A percentile compares a stretch with the other conserved stretches of the same genome.
These are phyloP conservation scores for Lasioglossum pauxillum DNA, from an alignment of 2,888 invertebrate species.

Conservation along the genomic window DNA sequence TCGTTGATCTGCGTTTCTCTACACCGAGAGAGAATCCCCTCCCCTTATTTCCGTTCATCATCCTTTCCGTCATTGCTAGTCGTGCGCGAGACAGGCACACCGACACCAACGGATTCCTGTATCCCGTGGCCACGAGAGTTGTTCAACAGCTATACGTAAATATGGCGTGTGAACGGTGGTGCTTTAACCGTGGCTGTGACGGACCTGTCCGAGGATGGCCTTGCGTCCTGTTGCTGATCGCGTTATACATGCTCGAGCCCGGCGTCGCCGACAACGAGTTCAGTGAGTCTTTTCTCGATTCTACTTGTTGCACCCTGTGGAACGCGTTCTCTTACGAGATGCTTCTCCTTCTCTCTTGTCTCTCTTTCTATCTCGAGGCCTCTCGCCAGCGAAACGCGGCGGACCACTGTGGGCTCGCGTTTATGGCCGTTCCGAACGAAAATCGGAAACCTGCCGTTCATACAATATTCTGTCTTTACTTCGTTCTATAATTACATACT, in stretches of 20 bases:
- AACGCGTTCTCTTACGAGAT: conserved; percentile 18
- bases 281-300: conserved; percentile 65
- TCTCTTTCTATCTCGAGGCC: not conserved
- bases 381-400: not conserved
- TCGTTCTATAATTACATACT: not conserved
- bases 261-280: conserved; percentile 48
- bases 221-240: conserved; percentile 52
- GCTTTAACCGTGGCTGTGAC: conserved; percentile 66
- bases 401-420: not conserved
- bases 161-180: conserved; percentile 76
- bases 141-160: conserved; percentile 59
- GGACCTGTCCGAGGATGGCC: conserved; percentile 47
- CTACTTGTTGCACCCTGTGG: conserved; percentile 64
- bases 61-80: conserved; percentile 45
- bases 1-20: conserved; percentile 22
- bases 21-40: conserved; percentile 7
- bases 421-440: not conserved
- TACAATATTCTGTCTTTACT: not conserved
- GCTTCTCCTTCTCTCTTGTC: not conserved
- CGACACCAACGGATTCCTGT: conserved; percentile 31
- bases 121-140: conserved; percentile 52
- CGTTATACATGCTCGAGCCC: conserved; percentile 57
- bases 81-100: conserved; percentile 41
- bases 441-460: not conserved
- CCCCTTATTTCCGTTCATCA: conserved; percentile 25